Percentiles rank a stretch among this genome's conserved stretches.
phyloP scores from a whole-genome alignment of 2,888 invertebrate species.

The Sicus ferrugineus region DNA sequence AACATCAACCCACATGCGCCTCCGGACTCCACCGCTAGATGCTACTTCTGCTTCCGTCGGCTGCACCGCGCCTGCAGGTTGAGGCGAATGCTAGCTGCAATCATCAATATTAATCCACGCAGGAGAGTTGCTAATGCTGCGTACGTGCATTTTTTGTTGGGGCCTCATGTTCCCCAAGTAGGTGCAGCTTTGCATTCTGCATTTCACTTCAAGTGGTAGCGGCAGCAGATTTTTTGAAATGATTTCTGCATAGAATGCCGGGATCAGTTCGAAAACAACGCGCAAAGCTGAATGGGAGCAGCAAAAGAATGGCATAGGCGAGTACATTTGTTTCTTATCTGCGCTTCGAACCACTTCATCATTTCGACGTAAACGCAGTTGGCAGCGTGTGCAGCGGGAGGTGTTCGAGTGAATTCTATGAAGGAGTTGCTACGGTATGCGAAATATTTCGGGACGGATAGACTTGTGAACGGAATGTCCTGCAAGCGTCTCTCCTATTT shows the following conservation, averaged over 20 bases:
- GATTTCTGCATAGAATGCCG: not conserved
- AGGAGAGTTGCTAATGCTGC: slow-evolving; percentile 24
- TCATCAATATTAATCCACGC: slow-evolving; percentile 32
- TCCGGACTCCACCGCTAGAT: not conserved
- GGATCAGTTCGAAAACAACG: not conserved
- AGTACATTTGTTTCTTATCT: slow-evolving; percentile 10
- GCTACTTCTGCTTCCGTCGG: not conserved
- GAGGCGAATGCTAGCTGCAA: slow-evolving; percentile 11
- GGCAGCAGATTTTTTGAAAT: not conserved
- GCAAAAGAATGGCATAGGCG: not conserved
- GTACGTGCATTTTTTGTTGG: slow-evolving; percentile 13
- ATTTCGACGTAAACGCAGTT: slow-evolving; percentile 19
- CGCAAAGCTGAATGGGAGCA: too few species aligned
- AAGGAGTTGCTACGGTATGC: slow-evolving; percentile 19
- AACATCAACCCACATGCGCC: slow-evolving; percentile 27
- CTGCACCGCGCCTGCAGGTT: not conserved
- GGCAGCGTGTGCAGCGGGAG: slow-evolving; percentile 25
- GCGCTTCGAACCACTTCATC: slow-evolving; percentile 24
- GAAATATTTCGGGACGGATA: not conserved
- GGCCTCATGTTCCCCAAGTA: not conserved
- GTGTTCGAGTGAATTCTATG: slow-evolving; percentile 10
- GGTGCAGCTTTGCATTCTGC: slow-evolving; percentile 11
- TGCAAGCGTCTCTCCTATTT: slow-evolving; percentile 8
- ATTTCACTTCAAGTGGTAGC: not conserved
- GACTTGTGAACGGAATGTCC: not conserved